These are phyloP conservation scores for Leucoraja ocellata DNA, from an alignment of 2,797 vertebrate genomes.

Conservation along the genomic window DNA sequence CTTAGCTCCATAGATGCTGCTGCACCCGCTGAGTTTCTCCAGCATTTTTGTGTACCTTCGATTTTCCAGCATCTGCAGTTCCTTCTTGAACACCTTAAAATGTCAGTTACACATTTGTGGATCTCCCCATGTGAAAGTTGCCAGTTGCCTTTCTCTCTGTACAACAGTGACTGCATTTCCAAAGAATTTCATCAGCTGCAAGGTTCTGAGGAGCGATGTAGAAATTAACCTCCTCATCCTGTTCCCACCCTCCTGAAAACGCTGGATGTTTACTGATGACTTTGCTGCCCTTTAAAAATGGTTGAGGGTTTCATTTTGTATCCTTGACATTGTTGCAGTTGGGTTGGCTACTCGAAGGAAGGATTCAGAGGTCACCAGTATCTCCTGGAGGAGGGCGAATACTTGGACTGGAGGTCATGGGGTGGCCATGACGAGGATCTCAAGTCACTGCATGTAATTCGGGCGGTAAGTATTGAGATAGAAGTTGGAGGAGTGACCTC, in stretches of 20 bases:
- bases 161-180: background rate
- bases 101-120: background rate
- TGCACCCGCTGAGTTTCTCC: too few species aligned
- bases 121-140: background rate
- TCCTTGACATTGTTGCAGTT: constrained; percentile 55
- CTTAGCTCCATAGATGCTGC: too few species aligned
- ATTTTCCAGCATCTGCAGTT: too few species aligned
- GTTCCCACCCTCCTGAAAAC: too few species aligned
- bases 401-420: constrained; percentile 82
- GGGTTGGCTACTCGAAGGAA: constrained; percentile 90
- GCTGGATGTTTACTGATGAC: background rate
- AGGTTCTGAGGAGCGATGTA: background rate
- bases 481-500: background rate
- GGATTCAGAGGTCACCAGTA: constrained; percentile 90
- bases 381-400: constrained; percentile 89
- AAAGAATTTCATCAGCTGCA: background rate
- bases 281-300: background rate
- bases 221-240: background rate
- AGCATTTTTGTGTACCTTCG: too few species aligned
- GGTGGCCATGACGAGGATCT: constrained; percentile 71
- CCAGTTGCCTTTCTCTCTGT: background rate
- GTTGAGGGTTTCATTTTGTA: background rate
- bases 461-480: constrained; percentile 63
- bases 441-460: constrained; percentile 73
- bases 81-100: too few species aligned